Conservation (phyloP, 2,797 vertebrate genomes). For the Distichodus sexfasciatus region DNA sequence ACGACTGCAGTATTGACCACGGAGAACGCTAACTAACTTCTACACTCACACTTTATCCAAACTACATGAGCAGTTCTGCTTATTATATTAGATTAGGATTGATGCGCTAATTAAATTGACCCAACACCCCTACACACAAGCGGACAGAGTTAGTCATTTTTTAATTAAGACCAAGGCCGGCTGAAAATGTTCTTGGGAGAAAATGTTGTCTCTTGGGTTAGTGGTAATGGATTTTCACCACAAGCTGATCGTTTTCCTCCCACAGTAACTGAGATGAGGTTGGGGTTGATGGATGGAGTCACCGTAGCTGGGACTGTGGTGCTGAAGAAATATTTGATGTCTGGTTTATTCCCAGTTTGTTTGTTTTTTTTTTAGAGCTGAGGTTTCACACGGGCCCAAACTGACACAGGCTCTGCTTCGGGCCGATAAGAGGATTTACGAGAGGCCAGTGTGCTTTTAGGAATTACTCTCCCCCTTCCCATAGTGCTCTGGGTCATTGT, state of each 20-base stretch:
- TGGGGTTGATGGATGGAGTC: background rate
- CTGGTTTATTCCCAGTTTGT: background rate
- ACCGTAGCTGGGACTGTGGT: background rate
- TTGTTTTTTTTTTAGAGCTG: background rate
- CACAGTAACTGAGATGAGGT: background rate
- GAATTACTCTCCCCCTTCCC: background rate
- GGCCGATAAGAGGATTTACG: conserved; percentile 40
- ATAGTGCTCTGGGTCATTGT: background rate
- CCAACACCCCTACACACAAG: background rate
- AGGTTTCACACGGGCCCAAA: background rate
- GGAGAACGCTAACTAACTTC: too few species aligned
- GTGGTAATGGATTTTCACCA: background rate
- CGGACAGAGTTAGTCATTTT: background rate
- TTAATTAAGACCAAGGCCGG: too few species aligned
- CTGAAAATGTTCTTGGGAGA: too few species aligned
- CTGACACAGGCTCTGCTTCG: background rate
- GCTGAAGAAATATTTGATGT: too few species aligned
- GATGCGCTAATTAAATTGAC: conserved; percentile 4
- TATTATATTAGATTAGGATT: conserved; percentile 19
- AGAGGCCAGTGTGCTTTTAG: conserved; percentile 4
- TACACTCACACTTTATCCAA: too few species aligned
- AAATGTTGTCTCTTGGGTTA: background rate
- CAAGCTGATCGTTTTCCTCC: background rate
- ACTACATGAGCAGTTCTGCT: background rate
- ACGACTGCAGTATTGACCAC: too few species aligned